These are phyloP conservation scores for Coryphaenoides rupestris DNA, from an alignment of 2,113 vertebrate genomes.

Conservation along the genomic window DNA sequence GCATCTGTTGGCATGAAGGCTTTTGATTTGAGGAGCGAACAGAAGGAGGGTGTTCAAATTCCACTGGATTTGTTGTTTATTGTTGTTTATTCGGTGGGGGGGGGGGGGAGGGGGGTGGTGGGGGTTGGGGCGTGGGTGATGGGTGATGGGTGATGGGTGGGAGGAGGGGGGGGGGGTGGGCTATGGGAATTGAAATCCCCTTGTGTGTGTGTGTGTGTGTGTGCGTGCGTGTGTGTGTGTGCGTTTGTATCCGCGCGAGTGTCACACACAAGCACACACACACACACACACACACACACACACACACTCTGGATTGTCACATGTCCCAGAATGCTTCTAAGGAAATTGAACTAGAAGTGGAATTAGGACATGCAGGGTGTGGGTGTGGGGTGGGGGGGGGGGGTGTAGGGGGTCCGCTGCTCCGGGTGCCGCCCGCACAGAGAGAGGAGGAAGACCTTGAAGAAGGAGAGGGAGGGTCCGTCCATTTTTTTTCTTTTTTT, in stretches of 20 bases:
- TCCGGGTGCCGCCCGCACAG: no score
- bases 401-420: no score
- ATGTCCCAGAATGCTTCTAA: conserved; percentile 44
- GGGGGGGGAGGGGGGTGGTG: conserved; percentile 24
- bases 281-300: no score
- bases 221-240: background rate
- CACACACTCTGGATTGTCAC: conserved; percentile 21
- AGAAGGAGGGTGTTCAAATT: conserved; percentile 57
- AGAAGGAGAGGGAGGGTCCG: no score
- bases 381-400: no score
- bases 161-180: background rate
- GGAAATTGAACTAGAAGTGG: conserved; percentile 39
- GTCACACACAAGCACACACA: background rate
- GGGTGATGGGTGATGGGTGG: no score
- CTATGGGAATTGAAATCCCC: conserved; percentile 2
- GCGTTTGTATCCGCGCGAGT: conserved; percentile 18
- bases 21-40: conserved; percentile 58
- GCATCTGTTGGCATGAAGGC: conserved; percentile 63
- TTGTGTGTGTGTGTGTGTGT: background rate
- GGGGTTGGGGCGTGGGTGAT: background rate
- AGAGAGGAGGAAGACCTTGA: no score
- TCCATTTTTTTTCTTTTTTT: no score
- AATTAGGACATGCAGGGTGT: background rate
- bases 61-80: conserved; percentile 51
- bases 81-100: conserved; percentile 19